Evolutionary conservation across 2,888 invertebrate genomes (phyloP), one percentile per base, ranked within the genome.

Genomic region (Argyresthia goedartella): DNA sequence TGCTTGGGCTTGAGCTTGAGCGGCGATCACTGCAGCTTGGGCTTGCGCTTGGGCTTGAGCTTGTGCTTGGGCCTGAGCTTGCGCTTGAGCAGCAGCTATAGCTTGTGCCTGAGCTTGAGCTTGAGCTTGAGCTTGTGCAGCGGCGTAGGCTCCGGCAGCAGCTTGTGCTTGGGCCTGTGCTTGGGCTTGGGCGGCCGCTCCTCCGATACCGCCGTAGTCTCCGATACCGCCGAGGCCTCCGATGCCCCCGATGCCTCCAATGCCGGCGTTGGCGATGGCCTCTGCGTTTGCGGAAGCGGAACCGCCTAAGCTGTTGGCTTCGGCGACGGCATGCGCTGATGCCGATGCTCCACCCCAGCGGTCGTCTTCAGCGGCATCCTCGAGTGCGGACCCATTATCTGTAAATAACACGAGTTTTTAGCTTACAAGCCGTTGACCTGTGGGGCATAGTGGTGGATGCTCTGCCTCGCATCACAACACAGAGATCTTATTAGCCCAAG

Each of bases 251-350:
- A 10, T 13, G 3, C 49, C 49, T n/a, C 49, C 49, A 11, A 44
- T 49, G 9, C 47, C 2, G n/a, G 50, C 54, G 9, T 52, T 44
- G 2, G 54, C 54, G 1, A 46, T 1, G n/a, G 52, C 51, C 8
- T 53, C 35, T 7, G 48, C 48, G 13, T 51, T n/a, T 3, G 51
- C 44, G 10, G 43, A 44, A 44, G 51, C 51, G 25, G n/a, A n/a
- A 39, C 16, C 14, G 44, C 25, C 25, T 25, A 25, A 4, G 25
- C 25, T 6, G 25, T 25, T 25, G 6, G 25, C 25, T 25, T 25
- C 3, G 3, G 25, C 25, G 25, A 25, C 25, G 25, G 25, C 25
- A 6, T 25, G 2, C 6, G 25, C 25, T 25, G 25, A 25, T 25
- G 25, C 25, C 25, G 25, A 25, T 6, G 25, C 25, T 25, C 25